Conservation (phyloP, 2,797 vertebrate species). For the Lagodon rhomboides region DNA sequence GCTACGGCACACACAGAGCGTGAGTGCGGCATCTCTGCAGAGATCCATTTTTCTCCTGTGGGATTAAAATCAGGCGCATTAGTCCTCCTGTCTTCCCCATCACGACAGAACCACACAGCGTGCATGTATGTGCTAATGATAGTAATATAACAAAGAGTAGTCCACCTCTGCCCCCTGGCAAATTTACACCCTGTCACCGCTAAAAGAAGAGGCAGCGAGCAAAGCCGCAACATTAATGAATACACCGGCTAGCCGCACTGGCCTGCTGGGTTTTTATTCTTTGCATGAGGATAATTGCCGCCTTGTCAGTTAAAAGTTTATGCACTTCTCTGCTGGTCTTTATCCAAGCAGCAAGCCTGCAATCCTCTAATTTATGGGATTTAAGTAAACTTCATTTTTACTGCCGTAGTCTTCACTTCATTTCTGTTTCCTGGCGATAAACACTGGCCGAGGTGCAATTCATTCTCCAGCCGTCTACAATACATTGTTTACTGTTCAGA, state of each 20-base stretch:
- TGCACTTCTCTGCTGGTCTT: constrained; percentile 68
- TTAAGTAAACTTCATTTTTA: constrained; percentile 56
- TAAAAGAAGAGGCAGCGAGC: constrained; percentile 61
- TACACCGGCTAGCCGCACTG: constrained; percentile 57
- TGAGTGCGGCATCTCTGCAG: constrained; percentile 85
- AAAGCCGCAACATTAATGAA: constrained; percentile 74
- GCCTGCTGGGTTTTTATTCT: constrained; percentile 69
- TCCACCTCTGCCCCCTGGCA: constrained; percentile 63
- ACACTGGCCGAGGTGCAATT: constrained; percentile 30
- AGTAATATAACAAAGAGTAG: constrained; percentile 67
- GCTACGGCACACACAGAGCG: constrained; percentile 96
- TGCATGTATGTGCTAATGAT: constrained; percentile 70
- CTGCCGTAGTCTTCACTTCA: constrained; percentile 41
- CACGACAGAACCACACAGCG: constrained; percentile 45
- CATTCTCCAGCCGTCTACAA: constrained; percentile 38
- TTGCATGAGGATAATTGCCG: constrained; percentile 78
- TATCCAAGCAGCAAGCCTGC: constrained; percentile 67
- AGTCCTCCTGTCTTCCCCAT: constrained; percentile 14
- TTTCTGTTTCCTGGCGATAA: constrained; percentile 58
- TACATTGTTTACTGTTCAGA: constrained; percentile 57
- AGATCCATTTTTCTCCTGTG: constrained; percentile 8
- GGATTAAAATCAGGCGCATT: constrained; percentile 20
- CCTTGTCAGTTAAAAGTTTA: constrained; percentile 77
- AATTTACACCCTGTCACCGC: constrained; percentile 76
- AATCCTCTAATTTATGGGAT: constrained; percentile 64